These are phyloP conservation scores for Varanus salvator DNA, from an alignment of 2,113 vertebrate species.

Conservation along the genomic window DNA sequence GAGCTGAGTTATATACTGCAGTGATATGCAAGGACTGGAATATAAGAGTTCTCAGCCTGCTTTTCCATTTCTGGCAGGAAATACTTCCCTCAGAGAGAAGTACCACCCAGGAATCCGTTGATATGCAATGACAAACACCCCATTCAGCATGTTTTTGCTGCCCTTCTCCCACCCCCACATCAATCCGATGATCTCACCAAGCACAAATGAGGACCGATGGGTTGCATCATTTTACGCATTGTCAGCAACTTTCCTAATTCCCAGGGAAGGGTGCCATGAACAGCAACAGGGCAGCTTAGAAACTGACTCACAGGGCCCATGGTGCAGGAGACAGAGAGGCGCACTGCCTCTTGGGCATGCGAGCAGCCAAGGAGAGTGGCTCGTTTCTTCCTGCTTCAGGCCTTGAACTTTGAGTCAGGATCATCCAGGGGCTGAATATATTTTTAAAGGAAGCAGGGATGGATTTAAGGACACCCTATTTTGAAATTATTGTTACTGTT, in stretches of 20 bases:
- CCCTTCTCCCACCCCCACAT: background rate
- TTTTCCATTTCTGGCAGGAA: background rate
- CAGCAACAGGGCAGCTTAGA: background rate
- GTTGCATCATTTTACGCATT: background rate
- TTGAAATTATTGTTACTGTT: too few relatives aligned
- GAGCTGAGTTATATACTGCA: too few relatives aligned
- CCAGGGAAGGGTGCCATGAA: fast-evolving
- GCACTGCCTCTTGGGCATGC: background rate
- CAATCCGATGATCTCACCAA: background rate
- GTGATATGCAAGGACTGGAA: background rate
- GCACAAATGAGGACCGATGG: slow-evolving; percentile 19
- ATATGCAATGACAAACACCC: background rate
- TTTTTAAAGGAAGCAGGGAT: background rate
- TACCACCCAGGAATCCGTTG: background rate
- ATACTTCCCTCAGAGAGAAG: background rate
- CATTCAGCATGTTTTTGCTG: slow-evolving; percentile 15
- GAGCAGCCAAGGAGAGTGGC: background rate
- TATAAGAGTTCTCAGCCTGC: background rate
- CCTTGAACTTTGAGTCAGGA: background rate
- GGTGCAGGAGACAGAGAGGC: fast-evolving
- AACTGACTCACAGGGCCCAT: background rate
- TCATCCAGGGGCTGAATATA: background rate
- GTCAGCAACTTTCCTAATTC: slow-evolving; percentile 22
- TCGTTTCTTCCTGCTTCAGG: background rate
- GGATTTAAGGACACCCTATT: background rate